Percentiles rank a stretch among this genome's conserved stretches.
Conservation (phyloP, 2,113 vertebrate species). For the Oreochromis aureus region DNA sequence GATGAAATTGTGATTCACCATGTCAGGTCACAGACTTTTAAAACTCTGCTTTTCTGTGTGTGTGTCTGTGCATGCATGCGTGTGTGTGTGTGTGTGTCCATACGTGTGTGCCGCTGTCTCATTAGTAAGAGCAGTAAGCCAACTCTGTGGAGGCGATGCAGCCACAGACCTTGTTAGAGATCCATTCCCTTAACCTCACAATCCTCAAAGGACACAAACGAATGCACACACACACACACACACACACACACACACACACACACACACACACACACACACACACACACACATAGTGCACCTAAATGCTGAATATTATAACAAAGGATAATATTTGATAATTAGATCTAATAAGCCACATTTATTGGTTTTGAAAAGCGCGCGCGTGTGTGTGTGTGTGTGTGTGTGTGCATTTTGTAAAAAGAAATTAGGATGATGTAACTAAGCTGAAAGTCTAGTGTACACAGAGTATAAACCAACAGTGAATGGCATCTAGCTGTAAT, state of each 20-base stretch:
- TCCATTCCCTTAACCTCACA: not conserved
- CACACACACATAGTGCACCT: not conserved
- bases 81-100: not conserved
- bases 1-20: slow-evolving; percentile 35
- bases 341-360: not conserved
- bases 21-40: slow-evolving; percentile 3
- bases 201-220: not conserved
- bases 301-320: not conserved
- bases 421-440: slow-evolving; percentile 28
- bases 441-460: slow-evolving; percentile 8
- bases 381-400: not conserved
- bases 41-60: not conserved
- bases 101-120: not conserved
- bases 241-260: not conserved
- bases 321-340: not conserved
- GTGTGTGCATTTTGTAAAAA: not conserved
- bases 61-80: not conserved
- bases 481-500: not conserved
- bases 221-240: not conserved
- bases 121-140: slow-evolving; percentile 40
- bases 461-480: not conserved
- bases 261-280: not conserved
- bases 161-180: slow-evolving; percentile 24
- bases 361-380: not conserved
- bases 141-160: not conserved